A percentile compares a stretch with the other conserved stretches of the same genome.
These are phyloP conservation scores for Conopomorpha cramerella DNA, from an alignment of 1,140 invertebrate genomes.

Conservation along the genomic window DNA sequence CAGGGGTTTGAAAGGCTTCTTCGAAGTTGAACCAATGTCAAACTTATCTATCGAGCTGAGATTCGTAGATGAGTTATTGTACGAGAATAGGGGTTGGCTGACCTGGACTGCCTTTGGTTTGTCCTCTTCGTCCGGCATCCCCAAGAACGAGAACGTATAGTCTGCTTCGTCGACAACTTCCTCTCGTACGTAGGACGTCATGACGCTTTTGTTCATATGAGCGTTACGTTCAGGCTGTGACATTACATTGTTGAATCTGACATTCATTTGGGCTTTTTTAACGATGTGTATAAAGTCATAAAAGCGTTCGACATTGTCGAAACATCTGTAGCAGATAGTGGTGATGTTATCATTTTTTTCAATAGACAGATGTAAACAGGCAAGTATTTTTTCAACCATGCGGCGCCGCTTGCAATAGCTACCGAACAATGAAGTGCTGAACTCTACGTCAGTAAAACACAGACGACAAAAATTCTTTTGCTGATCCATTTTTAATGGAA, in stretches of 20 bases:
- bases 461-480: slow-evolving; percentile 31
- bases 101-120: slow-evolving; percentile 19
- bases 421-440: slow-evolving; percentile 35
- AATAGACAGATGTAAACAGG: slow-evolving; percentile 32
- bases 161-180: slow-evolving; percentile 32
- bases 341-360: slow-evolving; percentile 27
- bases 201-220: slow-evolving; percentile 13
- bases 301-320: slow-evolving; percentile 33
- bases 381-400: slow-evolving; percentile 38
- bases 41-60: too few species aligned
- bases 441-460: slow-evolving; percentile 37
- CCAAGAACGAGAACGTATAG: slow-evolving; percentile 38
- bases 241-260: background rate
- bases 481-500: slow-evolving; percentile 29
- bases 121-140: slow-evolving; percentile 23
- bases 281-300: slow-evolving; percentile 31
- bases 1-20: slow-evolving; percentile 8
- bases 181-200: slow-evolving; percentile 35
- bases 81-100: slow-evolving; percentile 42
- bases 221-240: too few species aligned
- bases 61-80: too few species aligned
- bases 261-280: slow-evolving; percentile 23
- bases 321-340: slow-evolving; percentile 42
- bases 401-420: slow-evolving; percentile 26
- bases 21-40: too few species aligned